Evolutionary conservation across 2,888 invertebrate genomes (phyloP).

Genomic region (Yponomeuta plumbellus): DNA sequence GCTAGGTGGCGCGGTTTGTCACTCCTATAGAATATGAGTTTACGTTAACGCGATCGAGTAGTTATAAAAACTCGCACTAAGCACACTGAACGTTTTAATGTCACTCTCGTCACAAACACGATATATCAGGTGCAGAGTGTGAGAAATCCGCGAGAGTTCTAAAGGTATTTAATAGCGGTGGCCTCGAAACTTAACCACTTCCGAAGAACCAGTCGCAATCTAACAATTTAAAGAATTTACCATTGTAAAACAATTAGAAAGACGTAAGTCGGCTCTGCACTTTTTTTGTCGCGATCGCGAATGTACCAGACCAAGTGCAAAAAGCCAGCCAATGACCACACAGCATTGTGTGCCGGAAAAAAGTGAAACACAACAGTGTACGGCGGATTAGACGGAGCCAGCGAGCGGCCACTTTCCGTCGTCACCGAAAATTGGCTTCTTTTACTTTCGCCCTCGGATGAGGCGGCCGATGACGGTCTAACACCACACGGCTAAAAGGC

Average conservation of each 20-base stretch:
- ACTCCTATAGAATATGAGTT: too few relatives aligned
- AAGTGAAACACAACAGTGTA: background rate
- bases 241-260: background rate
- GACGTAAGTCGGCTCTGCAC: background rate
- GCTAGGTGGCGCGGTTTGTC: too few relatives aligned
- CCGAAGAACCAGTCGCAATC: background rate
- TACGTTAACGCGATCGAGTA: too few relatives aligned
- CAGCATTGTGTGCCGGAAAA: background rate
- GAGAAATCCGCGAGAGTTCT: background rate
- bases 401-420: slow-evolving; percentile 41
- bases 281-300: background rate
- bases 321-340: background rate
- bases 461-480: slow-evolving; percentile 15
- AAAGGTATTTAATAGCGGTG: background rate
- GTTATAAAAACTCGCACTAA: too few relatives aligned
- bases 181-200: background rate
- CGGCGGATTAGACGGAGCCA: background rate
- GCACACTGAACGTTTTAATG: too few relatives aligned
- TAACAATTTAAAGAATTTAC: background rate
- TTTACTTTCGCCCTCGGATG: slow-evolving; percentile 60
- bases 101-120: background rate
- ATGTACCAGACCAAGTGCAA: background rate
- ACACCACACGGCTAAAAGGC: slow-evolving; percentile 18
- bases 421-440: slow-evolving; percentile 45
- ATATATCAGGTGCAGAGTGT: background rate